A percentile compares a stretch with the other conserved stretches of the same genome.
These are phyloP conservation scores for Phoebastria nigripes DNA, from an alignment of 2,797 vertebrate genomes.

Conservation along the genomic window DNA sequence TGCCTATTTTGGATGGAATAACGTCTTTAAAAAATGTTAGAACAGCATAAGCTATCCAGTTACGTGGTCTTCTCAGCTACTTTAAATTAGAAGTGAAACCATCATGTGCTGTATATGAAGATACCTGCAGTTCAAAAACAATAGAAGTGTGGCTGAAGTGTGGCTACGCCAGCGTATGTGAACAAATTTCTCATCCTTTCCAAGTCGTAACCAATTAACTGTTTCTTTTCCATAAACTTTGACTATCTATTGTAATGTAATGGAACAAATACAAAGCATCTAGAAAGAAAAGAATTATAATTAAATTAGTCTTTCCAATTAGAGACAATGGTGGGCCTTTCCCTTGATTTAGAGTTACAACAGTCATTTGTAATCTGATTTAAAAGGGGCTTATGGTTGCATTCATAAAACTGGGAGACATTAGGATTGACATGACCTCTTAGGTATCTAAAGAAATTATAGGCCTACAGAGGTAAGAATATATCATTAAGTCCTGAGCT, in stretches of 20 bases:
- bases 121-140: neutral
- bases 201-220: slow-evolving; percentile 62
- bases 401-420: slow-evolving; percentile 63
- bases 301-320: slow-evolving; percentile 72
- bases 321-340: slow-evolving; percentile 50
- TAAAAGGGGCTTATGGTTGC: slow-evolving; percentile 61
- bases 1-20: neutral
- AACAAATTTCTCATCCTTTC: slow-evolving; percentile 62
- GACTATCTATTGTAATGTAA: slow-evolving; percentile 58
- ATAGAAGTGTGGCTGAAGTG: slow-evolving; percentile 27
- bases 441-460: slow-evolving; percentile 66
- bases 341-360: slow-evolving; percentile 55
- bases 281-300: slow-evolving; percentile 62
- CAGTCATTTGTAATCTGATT: slow-evolving; percentile 69
- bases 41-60: neutral
- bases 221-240: slow-evolving; percentile 58
- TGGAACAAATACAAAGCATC: slow-evolving; percentile 64
- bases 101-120: neutral
- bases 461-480: slow-evolving; percentile 50
- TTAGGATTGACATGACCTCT: slow-evolving; percentile 71
- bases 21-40: neutral
- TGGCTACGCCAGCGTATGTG: slow-evolving; percentile 22
- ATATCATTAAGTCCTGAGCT: slow-evolving; percentile 59
- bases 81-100: neutral
- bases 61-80: neutral